Percentiles rank a stretch among this genome's conserved stretches.
These are phyloP conservation scores for Oenanthe melanoleuca DNA, from an alignment of 2,113 vertebrate genomes.

Conservation along the genomic window DNA sequence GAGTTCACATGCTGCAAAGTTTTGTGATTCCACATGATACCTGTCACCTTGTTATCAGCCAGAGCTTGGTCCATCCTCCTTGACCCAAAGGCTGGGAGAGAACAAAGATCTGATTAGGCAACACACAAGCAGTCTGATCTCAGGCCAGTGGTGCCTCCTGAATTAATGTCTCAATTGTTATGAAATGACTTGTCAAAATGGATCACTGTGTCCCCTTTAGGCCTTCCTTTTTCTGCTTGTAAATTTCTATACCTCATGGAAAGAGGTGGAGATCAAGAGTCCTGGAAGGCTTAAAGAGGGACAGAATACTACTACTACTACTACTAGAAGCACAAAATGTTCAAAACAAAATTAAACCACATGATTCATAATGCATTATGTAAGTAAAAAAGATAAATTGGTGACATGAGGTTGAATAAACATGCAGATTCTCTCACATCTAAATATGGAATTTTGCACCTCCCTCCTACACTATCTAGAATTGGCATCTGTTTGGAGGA, in stretches of 20 bases:
- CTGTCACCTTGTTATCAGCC: neutral
- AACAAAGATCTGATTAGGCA: neutral
- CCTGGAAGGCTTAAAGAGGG: neutral
- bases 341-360: neutral
- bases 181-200: neutral
- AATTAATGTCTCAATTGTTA: neutral
- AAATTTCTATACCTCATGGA: neutral
- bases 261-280: neutral
- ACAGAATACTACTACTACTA: neutral
- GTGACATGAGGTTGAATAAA: neutral
- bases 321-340: neutral
- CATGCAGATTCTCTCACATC: neutral
- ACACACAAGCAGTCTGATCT: accelerated
- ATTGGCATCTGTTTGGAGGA: neutral
- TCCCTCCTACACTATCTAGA: neutral
- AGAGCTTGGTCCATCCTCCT: neutral
- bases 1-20: neutral
- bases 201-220: neutral
- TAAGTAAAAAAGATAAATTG: neutral
- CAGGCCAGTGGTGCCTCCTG: neutral
- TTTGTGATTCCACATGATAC: accelerated
- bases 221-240: neutral
- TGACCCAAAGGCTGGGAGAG: neutral
- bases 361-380: neutral
- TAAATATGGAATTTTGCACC: neutral